A percentile compares a stretch with the other conserved stretches of the same genome.
Conservation (phyloP, 2,888 invertebrate species). For the Limnephilus auricula region DNA sequence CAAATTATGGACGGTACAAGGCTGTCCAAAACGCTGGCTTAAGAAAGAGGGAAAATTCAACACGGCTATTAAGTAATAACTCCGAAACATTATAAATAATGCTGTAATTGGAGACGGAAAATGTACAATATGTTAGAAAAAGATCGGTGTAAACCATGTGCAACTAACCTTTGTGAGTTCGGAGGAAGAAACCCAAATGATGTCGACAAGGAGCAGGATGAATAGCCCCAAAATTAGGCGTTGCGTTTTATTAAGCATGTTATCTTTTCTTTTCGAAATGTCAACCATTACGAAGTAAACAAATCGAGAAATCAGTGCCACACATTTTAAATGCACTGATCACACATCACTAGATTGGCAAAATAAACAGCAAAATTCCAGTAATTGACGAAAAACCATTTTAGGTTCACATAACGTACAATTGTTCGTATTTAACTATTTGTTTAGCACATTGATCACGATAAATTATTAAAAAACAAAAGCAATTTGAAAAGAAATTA, state of each 20-base stretch:
- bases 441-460: slow-evolving; percentile 40
- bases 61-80: neutral
- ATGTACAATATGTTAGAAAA: slow-evolving; percentile 28
- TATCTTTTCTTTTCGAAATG: slow-evolving; percentile 54
- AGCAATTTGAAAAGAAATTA: slow-evolving; percentile 8
- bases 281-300: slow-evolving; percentile 63
- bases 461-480: slow-evolving; percentile 28
- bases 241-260: slow-evolving; percentile 81
- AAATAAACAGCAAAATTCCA: neutral
- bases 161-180: slow-evolving; percentile 93
- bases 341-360: slow-evolving; percentile 19
- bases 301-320: slow-evolving; percentile 39
- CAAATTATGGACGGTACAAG: neutral
- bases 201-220: slow-evolving; percentile 92
- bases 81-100: neutral
- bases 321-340: slow-evolving; percentile 48
- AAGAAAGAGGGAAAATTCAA: neutral
- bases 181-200: slow-evolving; percentile 97
- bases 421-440: neutral
- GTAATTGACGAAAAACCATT: neutral
- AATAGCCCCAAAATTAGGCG: slow-evolving; percentile 90
- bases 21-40: neutral
- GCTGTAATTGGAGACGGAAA: neutral
- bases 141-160: neutral
- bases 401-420: slow-evolving; percentile 1